Evolutionary conservation across 2,113 vertebrate species (phyloP), one percentile per base, ranked within the genome.

Genomic region (Actinemys pallida): DNA sequence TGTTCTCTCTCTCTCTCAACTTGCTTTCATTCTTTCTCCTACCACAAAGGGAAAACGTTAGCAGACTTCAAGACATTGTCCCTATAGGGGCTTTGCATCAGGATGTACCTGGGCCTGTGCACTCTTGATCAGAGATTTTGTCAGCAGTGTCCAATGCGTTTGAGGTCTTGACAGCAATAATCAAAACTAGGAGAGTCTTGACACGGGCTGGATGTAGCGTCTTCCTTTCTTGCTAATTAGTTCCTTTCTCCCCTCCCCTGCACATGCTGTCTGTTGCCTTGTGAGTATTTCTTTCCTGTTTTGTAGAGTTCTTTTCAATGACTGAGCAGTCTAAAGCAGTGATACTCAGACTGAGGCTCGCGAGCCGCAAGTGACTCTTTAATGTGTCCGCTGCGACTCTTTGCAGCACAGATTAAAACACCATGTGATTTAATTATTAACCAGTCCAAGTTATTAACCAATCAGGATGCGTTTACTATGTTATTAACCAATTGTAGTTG

Each of bases 231-330:
- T n/a, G 84, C 50, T 83, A 35, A 42, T 39, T 25, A 89, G 50
- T 31, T 94, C 39, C 57, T 79, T 87, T 76, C 31, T 35, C 29
- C 35, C 13, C 59, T 31, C 59, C 59, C 31, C 62, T 8, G 65
- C 31, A 65, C 6, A 19, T 65, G 31, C 62, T 35, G 5, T 39
- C 8, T 75, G 10, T 6, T 87, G 27, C 88, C 35, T 47, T n/a
- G 1, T 0, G 2, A 57, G 53, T 3, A 0, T 3, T 12, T 53
- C 76, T 93, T 57, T 22, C 54, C 84, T 62, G 0, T 9, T 4
- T 50, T 62, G 13, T 31, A 7, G 45, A 50, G 45, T 75, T 82
- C 86, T 84, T 93, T 25, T 42, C 35, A 1, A 13, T 11, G 27
- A 72, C 79, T 50, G 42, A 1, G 17, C n/a, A 57, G 45, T 49